phyloP scores from a whole-genome alignment of 2,113 vertebrate species.

The Periophthalmus modestus region DNA sequence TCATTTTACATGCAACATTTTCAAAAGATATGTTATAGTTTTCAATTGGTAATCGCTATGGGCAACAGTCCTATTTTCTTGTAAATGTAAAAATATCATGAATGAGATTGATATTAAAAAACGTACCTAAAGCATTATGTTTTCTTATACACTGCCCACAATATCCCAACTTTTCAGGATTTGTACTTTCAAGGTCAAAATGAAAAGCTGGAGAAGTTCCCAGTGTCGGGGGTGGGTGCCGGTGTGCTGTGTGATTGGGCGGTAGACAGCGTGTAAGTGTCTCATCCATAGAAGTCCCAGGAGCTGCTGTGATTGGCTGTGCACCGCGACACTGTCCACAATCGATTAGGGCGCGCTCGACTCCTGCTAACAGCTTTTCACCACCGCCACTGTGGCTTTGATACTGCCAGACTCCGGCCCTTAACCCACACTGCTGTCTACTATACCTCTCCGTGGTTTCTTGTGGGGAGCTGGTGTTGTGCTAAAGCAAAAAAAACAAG shows the following conservation, averaged over 20 bases:
- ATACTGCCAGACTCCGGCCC: slow-evolving; percentile 66
- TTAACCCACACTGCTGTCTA: slow-evolving; percentile 49
- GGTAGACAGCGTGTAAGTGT: slow-evolving; percentile 77
- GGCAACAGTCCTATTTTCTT: too few relatives aligned
- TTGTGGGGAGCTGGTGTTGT: not conserved
- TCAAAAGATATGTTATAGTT: too few relatives aligned
- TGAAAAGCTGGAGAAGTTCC: slow-evolving; percentile 58
- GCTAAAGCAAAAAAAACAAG: not conserved
- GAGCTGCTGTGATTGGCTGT: slow-evolving; percentile 74
- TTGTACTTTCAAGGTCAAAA: slow-evolving; percentile 70
- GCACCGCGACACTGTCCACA: slow-evolving; percentile 74
- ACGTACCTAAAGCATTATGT: not conserved
- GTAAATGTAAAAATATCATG: not conserved
- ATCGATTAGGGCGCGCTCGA: slow-evolving; percentile 78
- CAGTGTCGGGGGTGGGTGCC: slow-evolving; percentile 18
- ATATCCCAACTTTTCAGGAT: slow-evolving; percentile 8
- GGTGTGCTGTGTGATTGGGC: slow-evolving; percentile 62
- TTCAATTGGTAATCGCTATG: too few relatives aligned
- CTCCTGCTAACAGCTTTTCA: slow-evolving; percentile 80
- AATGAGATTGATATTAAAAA: not conserved
- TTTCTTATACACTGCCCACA: slow-evolving; percentile 18
- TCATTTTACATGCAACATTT: too few relatives aligned
- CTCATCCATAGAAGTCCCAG: slow-evolving; percentile 70
- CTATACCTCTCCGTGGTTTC: not conserved
- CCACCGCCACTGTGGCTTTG: slow-evolving; percentile 71